These are phyloP conservation scores for Cactoblastis cactorum DNA, from an alignment of 2,888 invertebrate genomes.

Conservation along the genomic window DNA sequence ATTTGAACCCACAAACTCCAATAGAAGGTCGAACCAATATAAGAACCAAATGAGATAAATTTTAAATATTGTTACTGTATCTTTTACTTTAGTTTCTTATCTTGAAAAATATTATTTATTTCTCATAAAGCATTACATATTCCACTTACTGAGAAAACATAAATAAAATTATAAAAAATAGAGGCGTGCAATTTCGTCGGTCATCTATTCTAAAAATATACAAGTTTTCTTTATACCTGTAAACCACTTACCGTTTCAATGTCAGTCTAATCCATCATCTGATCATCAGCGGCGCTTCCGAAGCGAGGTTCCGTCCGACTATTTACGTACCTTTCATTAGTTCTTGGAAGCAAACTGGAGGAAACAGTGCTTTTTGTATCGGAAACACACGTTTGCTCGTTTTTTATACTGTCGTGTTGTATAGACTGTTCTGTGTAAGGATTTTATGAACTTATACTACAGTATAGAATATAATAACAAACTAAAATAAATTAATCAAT, in stretches of 20 bases:
- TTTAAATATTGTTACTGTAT: no score
- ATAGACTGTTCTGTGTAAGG: slow-evolving; percentile 31
- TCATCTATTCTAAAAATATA: no score
- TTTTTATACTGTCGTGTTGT: slow-evolving; percentile 47
- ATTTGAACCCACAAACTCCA: no score
- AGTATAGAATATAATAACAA: background rate
- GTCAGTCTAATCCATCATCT: slow-evolving; percentile 64
- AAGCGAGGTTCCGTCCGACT: slow-evolving; percentile 63
- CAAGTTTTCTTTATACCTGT: background rate
- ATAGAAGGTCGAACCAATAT: no score
- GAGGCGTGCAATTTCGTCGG: no score
- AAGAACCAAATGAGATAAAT: no score
- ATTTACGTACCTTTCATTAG: slow-evolving; percentile 75
- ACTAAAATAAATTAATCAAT: background rate
- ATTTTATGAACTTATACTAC: slow-evolving; percentile 19
- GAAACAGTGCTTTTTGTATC: slow-evolving; percentile 71
- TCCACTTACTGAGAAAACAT: no score
- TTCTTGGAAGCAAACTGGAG: slow-evolving; percentile 65
- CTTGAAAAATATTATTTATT: no score
- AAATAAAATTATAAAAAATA: no score
- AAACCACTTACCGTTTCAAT: slow-evolving; percentile 45
- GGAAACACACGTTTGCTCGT: slow-evolving; percentile 57
- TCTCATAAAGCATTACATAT: no score
- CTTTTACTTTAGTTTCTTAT: no score
- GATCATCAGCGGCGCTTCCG: slow-evolving; percentile 47